These are phyloP conservation scores for Nothoprocta perdicaria DNA, from an alignment of 2,113 vertebrate genomes.

Conservation along the genomic window DNA sequence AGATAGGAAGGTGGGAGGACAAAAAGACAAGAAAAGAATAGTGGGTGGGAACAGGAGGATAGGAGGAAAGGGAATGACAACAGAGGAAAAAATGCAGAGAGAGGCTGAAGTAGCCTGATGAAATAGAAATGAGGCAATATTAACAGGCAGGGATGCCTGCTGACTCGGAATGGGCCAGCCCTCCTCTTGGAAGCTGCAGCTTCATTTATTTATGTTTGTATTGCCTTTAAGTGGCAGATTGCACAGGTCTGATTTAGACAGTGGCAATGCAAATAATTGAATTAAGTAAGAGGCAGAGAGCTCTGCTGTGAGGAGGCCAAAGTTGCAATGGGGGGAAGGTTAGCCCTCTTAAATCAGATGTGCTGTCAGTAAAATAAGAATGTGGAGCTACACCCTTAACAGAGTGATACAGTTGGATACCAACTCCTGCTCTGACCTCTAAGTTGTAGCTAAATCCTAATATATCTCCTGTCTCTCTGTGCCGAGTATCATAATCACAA, in stretches of 20 bases:
- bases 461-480: not conserved
- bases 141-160: not conserved
- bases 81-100: not conserved
- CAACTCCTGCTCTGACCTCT: not conserved
- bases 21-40: not conserved
- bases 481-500: not conserved
- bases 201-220: not conserved
- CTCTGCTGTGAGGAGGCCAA: not conserved
- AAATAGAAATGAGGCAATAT: not conserved
- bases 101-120: not conserved
- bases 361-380: not conserved
- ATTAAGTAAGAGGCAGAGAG: not conserved
- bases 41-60: not conserved
- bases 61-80: not conserved
- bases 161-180: not conserved
- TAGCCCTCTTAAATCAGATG: conserved; percentile 2
- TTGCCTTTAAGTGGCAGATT: not conserved
- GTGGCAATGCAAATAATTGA: not conserved
- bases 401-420: not conserved
- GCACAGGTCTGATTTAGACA: not conserved
- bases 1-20: not conserved
- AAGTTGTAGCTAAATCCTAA: conserved; percentile 16
- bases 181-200: not conserved
- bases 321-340: not conserved
- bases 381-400: not conserved